phyloP scores from a whole-genome alignment of 2,797 vertebrate genomes.

The Gymnothorax javanicus region DNA sequence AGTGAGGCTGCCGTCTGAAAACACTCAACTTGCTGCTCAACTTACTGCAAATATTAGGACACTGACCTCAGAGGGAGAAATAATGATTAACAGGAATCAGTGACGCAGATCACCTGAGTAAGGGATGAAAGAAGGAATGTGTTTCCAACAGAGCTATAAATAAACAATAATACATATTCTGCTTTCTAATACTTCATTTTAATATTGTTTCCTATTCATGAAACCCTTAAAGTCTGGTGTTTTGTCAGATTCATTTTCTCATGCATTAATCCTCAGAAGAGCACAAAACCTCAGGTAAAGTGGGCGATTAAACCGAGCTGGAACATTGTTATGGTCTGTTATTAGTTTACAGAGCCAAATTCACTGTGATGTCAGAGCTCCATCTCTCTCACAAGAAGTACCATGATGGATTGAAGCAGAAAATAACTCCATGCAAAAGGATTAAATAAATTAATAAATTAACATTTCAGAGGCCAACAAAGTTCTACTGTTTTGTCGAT shows the following conservation, averaged over 20 bases:
- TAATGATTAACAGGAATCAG: too few relatives aligned
- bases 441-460: background rate
- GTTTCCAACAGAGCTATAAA: conserved; percentile 13
- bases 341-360: conserved; percentile 39
- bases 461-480: conserved; percentile 24
- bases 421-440: background rate
- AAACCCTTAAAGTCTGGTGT: background rate
- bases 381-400: background rate
- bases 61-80: too few relatives aligned
- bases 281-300: conserved; percentile 44
- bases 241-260: conserved; percentile 40
- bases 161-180: background rate
- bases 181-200: background rate
- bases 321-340: conserved; percentile 47
- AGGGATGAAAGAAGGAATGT: conserved; percentile 1
- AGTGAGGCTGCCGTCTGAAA: too few relatives aligned
- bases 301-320: conserved; percentile 45
- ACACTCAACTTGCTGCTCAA: too few relatives aligned
- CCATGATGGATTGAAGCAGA: background rate
- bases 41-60: too few relatives aligned
- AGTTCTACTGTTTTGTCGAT: background rate
- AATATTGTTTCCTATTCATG: conserved; percentile 16
- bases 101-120: too few relatives aligned
- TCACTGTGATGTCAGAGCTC: conserved; percentile 31
- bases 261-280: conserved; percentile 44